phyloP scores from a whole-genome alignment of 2,888 invertebrate genomes.

The Acholoe squamosa region DNA sequence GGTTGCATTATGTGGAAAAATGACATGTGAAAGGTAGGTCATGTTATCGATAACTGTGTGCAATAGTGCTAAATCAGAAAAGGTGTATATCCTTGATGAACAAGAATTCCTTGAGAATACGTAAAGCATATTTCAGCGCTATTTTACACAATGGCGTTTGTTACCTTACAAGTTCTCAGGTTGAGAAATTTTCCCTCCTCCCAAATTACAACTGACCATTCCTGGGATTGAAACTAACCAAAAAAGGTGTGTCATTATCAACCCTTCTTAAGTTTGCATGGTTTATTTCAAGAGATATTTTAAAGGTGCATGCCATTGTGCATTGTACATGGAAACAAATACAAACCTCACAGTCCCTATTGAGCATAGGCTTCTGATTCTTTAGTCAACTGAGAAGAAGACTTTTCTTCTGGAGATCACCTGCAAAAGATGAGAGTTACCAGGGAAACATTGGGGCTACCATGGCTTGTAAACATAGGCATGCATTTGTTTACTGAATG shows the following conservation, averaged over 20 bases:
- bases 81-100: no score
- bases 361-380: neutral
- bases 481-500: conserved; percentile 4
- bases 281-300: neutral
- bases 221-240: neutral
- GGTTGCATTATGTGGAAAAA: neutral
- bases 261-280: conserved; percentile 31
- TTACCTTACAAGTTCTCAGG: neutral
- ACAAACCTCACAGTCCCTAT: conserved; percentile 24
- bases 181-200: neutral
- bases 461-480: conserved; percentile 53
- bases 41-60: neutral
- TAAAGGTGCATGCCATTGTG: neutral
- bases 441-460: conserved; percentile 19
- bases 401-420: neutral
- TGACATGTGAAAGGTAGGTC: conserved; percentile 5
- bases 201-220: neutral
- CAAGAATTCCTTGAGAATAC: no score
- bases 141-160: conserved; percentile 6
- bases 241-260: neutral
- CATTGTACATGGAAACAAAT: neutral
- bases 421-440: neutral
- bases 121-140: neutral
- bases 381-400: neutral
- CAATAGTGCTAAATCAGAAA: conserved; percentile 16